Evolutionary conservation across 1,140 invertebrate species (phyloP), one percentile per base, ranked within the genome.

Genomic region (Babylonia areolata): DNA sequence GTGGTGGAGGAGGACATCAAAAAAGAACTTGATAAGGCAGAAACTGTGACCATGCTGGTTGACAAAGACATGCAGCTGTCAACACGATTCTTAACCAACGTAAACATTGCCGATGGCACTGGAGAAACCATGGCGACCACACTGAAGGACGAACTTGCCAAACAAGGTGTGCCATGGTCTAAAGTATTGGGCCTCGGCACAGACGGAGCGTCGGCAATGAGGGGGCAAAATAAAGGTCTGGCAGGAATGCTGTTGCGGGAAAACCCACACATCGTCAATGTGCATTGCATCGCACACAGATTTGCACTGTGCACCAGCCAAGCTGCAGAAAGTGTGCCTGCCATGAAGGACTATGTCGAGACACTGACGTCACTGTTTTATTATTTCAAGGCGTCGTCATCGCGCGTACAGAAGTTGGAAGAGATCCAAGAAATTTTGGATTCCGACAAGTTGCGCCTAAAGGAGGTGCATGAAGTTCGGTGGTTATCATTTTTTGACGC

Each of bases 141-240:
- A 79, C 71, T 86, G 5, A 35, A 33, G 17, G 75, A 80, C 15
- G 58, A 86, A 46, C 37, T 86, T 11, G 37, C 71, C 23, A 77
- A 83, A 78, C 31, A 78, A 40, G 73, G 84, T 39, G 11, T 79
- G 39, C 15, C 40, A 31, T 2, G n/a, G 35, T 40, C 6, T 11
- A 89, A 87, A 54, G 40, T 89, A 28, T 69, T 87, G 23, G 88
- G 87, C 23, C 77, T 89, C n/a, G 89, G 87, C 6, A 80, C 87
- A 33, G 89, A 87, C 77, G 89, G 89, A 1, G 85, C 87, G 40
- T 46, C 64, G 28, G 89, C 88, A 2, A 88, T 88, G 87, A 89
- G 85, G 17, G 89, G 89, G 1, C 31, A 37, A 28, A 71, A 81
- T 28, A 85, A 89, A 75, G 89, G 89, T 40, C 71, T 85, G 5